Percentiles rank a stretch among this genome's conserved stretches.
Conservation (phyloP, 2,888 invertebrate species). For the Ennomos erosarius region DNA sequence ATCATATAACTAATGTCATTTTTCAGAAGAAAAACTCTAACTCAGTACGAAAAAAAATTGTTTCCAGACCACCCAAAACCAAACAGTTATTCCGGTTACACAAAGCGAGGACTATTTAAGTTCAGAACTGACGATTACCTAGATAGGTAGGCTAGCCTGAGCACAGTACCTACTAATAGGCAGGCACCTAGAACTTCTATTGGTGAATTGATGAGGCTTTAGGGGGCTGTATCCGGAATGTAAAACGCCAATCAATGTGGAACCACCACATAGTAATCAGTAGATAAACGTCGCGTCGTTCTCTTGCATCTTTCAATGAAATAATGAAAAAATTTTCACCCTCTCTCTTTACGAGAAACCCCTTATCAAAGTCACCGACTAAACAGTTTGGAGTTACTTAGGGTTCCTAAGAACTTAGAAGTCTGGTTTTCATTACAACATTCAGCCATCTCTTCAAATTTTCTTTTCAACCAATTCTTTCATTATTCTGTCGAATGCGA, state of each 20-base stretch:
- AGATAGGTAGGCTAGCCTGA: not conserved
- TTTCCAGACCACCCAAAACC: conserved; percentile 20
- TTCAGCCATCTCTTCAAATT: too few species aligned
- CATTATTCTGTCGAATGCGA: too few species aligned
- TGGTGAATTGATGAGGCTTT: conserved; percentile 2
- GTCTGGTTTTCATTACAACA: too few species aligned
- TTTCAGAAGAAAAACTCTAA: conserved; percentile 6
- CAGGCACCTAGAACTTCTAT: conserved; percentile 1
- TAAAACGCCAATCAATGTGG: conserved; percentile 69
- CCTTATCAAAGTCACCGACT: too few species aligned
- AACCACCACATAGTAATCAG: conserved; percentile 45
- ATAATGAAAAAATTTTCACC: too few species aligned
- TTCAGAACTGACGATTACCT: conserved; percentile 10
- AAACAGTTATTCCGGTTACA: conserved; percentile 15
- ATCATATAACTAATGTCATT: not conserved
- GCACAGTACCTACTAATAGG: not conserved
- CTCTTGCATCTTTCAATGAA: conserved; percentile 7
- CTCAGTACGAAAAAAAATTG: not conserved
- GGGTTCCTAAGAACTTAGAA: too few species aligned
- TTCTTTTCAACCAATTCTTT: too few species aligned
- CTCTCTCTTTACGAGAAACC: too few species aligned
- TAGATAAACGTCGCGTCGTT: conserved; percentile 61
- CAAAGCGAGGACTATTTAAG: conserved; percentile 36
- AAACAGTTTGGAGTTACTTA: too few species aligned
- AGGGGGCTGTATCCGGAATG: conserved; percentile 46